A percentile compares a stretch with the other conserved stretches of the same genome.
Conservation (phyloP, 2,797 vertebrate genomes). For the Coreius guichenoti region DNA sequence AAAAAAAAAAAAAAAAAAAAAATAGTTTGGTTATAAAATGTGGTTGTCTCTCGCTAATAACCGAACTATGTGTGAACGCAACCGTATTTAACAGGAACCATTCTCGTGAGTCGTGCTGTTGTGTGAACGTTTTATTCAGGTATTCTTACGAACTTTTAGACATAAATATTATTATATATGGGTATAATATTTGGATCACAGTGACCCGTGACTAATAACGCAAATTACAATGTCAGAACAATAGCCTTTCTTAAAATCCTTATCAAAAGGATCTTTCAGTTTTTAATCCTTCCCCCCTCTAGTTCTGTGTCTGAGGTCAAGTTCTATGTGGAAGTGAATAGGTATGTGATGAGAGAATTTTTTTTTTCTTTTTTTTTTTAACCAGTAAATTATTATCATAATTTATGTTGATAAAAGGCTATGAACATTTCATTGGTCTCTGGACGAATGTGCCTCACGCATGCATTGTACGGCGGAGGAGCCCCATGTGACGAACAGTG, state of each 20-base stretch:
- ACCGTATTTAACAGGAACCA: background rate
- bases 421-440: background rate
- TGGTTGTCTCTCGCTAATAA: background rate
- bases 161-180: background rate
- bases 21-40: background rate
- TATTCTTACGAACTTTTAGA: background rate
- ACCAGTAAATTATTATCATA: background rate
- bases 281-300: background rate
- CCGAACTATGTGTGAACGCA: background rate
- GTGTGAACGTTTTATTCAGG: background rate
- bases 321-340: background rate
- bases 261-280: background rate
- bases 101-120: background rate
- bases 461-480: background rate
- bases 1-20: background rate
- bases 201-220: background rate
- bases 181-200: background rate
- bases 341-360: background rate
- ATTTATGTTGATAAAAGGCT: background rate
- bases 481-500: constrained; percentile 68
- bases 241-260: too few species aligned
- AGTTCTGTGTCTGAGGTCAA: background rate
- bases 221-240: background rate
- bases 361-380: background rate
- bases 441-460: background rate